Conservation (phyloP, 2,888 invertebrate genomes). For the Cryptocephalus moraei region DNA sequence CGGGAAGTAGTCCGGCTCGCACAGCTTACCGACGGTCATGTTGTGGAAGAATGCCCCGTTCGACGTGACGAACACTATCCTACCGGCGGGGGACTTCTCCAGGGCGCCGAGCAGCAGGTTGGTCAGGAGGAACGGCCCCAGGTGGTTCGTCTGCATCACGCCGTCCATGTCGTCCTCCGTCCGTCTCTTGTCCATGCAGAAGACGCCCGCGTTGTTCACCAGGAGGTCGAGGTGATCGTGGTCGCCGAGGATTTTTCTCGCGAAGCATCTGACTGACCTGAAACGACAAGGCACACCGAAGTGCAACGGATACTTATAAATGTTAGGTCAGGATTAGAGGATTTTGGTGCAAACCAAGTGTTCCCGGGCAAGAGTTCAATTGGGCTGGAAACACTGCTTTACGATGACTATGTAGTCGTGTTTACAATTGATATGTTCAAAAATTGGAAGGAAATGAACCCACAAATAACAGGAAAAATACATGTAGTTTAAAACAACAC, state of each 20-base stretch:
- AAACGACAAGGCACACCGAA: neutral
- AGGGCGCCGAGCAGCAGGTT: conserved; percentile 43
- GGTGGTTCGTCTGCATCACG: conserved; percentile 58
- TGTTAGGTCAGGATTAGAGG: too few relatives aligned
- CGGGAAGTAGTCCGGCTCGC: conserved; percentile 7
- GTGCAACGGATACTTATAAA: conserved; percentile 31
- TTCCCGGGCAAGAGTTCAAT: too few relatives aligned
- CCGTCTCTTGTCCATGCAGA: conserved; percentile 35
- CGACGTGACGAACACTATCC: conserved; percentile 16
- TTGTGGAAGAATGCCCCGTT: conserved; percentile 12
- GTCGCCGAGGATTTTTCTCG: conserved; percentile 40
- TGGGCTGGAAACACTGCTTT: too few relatives aligned
- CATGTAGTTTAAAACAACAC: too few relatives aligned
- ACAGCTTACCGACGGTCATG: conserved; percentile 6
- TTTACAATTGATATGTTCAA: too few relatives aligned
- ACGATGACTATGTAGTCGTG: too few relatives aligned
- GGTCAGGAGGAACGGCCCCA: conserved; percentile 59
- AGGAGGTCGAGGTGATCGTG: conserved; percentile 47
- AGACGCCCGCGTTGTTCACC: conserved; percentile 52
- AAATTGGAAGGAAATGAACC: too few relatives aligned
- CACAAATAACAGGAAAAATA: too few relatives aligned
- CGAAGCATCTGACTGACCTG: conserved; percentile 46
- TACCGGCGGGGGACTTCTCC: conserved; percentile 4
- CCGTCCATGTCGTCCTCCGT: conserved; percentile 52
- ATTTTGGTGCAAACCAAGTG: too few relatives aligned